Evolutionary conservation across 2,113 vertebrate genomes (phyloP), one percentile per base, ranked within the genome.

Genomic region (Peromyscus californicus): DNA sequence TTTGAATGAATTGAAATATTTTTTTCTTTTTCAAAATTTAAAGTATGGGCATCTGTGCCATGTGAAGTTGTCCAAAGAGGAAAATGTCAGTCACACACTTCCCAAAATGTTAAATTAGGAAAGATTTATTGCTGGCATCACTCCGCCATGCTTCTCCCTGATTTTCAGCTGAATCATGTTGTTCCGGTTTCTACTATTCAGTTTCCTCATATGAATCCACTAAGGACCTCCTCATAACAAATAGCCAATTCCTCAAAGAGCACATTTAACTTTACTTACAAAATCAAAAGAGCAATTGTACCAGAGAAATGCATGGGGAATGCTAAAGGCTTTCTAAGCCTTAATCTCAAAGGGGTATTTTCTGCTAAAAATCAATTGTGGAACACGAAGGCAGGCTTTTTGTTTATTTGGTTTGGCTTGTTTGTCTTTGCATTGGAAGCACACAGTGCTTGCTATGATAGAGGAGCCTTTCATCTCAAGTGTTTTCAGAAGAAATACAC

Each of bases 1-100:
- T 79, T 93, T 84, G 75, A 84, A 1, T 78, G 26, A 89, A 87
- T 67, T 90, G 61, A 94, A 93, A 54, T 24, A 24, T 19, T 72
- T 48, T 83, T 31, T 95, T 84, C 72, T 83, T 3, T 69, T 90
- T 97, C 78, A 87, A 93, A 97, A 87, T 57, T 79, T 57, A 70
- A 95, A 80, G 6, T 10, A 45, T 9, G 3, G 45, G 36, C 42
- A 90, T 59, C 31, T 51, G 11, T 42, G 36, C 29, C 31, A 78
- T 45, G 45, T 15, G 72, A 86, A 89, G 45, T 42, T 39, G 91
- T 78, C 54, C n/a, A 54, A 36, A 59, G 59, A 94, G 51, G 93
- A 93, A 11, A 65, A n/a, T 59, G 86, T 85, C 36, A 19, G 7
- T 67, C 29, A 33, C 72, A 54, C 12, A 72, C 17, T 61, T 67